Evolutionary conservation across 2,113 vertebrate species (phyloP), one percentile per base, ranked within the genome.

Genomic region (Ageneiosus marmoratus): DNA sequence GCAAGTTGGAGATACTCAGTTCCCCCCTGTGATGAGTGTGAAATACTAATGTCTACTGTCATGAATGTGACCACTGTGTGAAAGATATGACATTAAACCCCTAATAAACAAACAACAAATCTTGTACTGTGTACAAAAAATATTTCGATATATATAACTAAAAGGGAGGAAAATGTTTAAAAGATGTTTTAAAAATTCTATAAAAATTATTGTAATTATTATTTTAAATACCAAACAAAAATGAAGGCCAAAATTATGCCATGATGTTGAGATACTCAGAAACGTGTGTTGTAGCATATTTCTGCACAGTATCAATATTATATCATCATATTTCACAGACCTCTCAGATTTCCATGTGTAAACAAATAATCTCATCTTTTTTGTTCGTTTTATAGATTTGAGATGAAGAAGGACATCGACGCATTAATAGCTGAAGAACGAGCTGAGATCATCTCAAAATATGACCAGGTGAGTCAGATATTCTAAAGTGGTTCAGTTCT

Each of bases 321-420:
- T 7, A 27, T 74, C 22, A 69, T 24, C 34, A 6, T 70, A 72
- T 48, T 37, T 16, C 18, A 10, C 10, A 15, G 9, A 9, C 24
- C 29, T 74, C 18, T 34, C 24, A 53, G 7, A 13, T 12, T 8
- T 15, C 41, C 5, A 27, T 63, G 48, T 67, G 1, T 20, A 74
- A 69, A 34, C 37, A 46, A 48, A 10, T 51, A 41, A 62, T 4
- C 4, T 34, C 27, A 75, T 46, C 22, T 16, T 72, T 48, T 79
- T 56, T 83, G 2, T 86, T 58, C 74, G 1, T 56, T 87, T 88
- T 90, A 3, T 91, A 98, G 96, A 91, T 95, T 92, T 94, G 96
- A 95, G 93, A 98, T 97, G 96, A 97, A 97, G 96, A 98, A 97
- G 90, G 96, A 98, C 84, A 94, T 97, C 80, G 96, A 96, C 56